These are phyloP conservation scores for Tokudaia muenninki DNA, from an alignment of 2,797 vertebrate genomes.

Conservation along the genomic window DNA sequence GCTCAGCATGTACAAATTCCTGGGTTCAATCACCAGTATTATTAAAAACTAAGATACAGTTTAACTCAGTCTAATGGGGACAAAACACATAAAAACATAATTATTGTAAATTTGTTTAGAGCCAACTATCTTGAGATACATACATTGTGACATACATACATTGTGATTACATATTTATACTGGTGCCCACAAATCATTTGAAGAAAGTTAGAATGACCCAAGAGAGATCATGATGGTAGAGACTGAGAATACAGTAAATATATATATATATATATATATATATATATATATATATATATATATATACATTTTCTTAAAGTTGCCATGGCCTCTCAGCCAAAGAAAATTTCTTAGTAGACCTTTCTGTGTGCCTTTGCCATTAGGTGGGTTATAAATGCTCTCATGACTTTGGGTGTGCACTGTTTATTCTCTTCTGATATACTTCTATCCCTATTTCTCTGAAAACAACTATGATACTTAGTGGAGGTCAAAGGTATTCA, in stretches of 20 bases:
- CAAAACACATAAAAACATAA: not conserved
- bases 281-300: not conserved
- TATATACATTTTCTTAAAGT: not conserved
- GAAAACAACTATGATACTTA: not conserved
- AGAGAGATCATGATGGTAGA: too few relatives aligned
- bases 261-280: not conserved
- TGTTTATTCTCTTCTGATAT: not conserved
- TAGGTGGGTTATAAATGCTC: not conserved
- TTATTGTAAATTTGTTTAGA: not conserved
- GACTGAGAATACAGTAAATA: too few relatives aligned
- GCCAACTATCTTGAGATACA: not conserved
- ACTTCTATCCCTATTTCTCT: not conserved
- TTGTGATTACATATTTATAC: too few relatives aligned
- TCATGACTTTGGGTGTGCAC: not conserved
- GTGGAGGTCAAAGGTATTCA: not conserved
- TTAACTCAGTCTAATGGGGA: not conserved
- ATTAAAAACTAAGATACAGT: not conserved
- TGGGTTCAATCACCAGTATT: not conserved
- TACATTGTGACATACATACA: too few relatives aligned
- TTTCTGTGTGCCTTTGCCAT: slow-evolving; percentile 1
- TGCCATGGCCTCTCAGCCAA: slow-evolving; percentile 14
- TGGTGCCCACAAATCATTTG: too few relatives aligned
- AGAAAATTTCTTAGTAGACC: not conserved
- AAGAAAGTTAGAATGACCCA: too few relatives aligned
- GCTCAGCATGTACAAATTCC: not conserved